These are phyloP conservation scores for Panurus biarmicus DNA, from an alignment of 2,113 vertebrate genomes.

Conservation along the genomic window DNA sequence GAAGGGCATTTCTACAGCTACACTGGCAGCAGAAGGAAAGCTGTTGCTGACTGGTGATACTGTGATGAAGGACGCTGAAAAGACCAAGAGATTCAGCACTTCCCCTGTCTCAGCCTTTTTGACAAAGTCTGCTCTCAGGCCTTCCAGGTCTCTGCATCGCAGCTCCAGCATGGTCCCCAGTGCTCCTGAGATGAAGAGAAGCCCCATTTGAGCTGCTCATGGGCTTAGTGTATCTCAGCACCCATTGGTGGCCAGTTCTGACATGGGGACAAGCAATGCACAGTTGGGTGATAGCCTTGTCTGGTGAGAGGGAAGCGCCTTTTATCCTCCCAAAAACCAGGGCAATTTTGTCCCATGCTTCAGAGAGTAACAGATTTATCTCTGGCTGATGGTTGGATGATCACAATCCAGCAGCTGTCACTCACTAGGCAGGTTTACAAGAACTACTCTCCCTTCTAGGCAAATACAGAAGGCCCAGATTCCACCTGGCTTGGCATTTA, in stretches of 20 bases:
- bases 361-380: background rate
- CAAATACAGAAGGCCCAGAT: background rate
- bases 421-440: background rate
- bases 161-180: background rate
- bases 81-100: background rate
- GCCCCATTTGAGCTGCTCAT: background rate
- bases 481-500: constrained; percentile 10
- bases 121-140: background rate
- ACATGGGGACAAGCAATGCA: background rate
- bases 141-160: fast-evolving
- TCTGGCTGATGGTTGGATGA: background rate
- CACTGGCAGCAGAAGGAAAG: background rate
- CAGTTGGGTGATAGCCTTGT: background rate
- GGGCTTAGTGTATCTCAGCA: background rate
- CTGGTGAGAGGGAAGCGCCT: background rate
- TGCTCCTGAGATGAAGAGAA: background rate
- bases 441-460: constrained; percentile 29
- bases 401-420: background rate
- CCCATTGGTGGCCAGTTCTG: background rate
- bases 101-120: background rate
- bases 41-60: background rate
- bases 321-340: background rate
- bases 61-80: background rate
- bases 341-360: background rate
- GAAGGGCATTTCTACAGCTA: background rate